Evolutionary conservation across 2,888 invertebrate species (phyloP).

Genomic region (Ophion slaviceki): DNA sequence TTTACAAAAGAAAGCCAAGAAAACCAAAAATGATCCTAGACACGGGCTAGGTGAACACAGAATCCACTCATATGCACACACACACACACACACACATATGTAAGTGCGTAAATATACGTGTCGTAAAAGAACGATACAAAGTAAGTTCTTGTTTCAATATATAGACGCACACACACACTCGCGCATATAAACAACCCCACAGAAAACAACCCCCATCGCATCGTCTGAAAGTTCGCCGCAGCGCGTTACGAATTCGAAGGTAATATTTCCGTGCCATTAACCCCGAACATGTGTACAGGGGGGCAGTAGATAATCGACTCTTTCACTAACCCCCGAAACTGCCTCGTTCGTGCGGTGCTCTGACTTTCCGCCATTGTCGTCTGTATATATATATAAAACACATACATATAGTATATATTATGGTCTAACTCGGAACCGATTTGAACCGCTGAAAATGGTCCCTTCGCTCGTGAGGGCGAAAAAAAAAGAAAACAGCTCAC

Average conservation of each 20-base stretch:
- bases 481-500: constrained; percentile 10
- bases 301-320: constrained; percentile 62
- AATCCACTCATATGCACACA: too few relatives aligned
- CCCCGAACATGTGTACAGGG: constrained; percentile 73
- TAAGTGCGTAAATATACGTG: not conserved
- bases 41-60: too few relatives aligned
- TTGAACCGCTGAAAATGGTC: constrained; percentile 34
- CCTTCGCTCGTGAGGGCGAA: not conserved
- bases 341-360: constrained; percentile 30
- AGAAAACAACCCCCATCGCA: constrained; percentile 23
- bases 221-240: constrained; percentile 3
- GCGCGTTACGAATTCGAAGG: constrained; percentile 68
- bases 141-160: constrained; percentile 51
- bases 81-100: not conserved
- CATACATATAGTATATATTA: not conserved
- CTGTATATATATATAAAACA: constrained; percentile 12
- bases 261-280: constrained; percentile 79
- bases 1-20: too few relatives aligned
- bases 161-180: constrained; percentile 8
- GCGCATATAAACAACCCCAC: not conserved
- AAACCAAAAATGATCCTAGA: too few relatives aligned
- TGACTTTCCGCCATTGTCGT: constrained; percentile 7
- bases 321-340: constrained; percentile 50
- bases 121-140: constrained; percentile 23
- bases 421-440: constrained; percentile 45